Conservation (phyloP, 2,797 vertebrate species). For the Tapera naevia region DNA sequence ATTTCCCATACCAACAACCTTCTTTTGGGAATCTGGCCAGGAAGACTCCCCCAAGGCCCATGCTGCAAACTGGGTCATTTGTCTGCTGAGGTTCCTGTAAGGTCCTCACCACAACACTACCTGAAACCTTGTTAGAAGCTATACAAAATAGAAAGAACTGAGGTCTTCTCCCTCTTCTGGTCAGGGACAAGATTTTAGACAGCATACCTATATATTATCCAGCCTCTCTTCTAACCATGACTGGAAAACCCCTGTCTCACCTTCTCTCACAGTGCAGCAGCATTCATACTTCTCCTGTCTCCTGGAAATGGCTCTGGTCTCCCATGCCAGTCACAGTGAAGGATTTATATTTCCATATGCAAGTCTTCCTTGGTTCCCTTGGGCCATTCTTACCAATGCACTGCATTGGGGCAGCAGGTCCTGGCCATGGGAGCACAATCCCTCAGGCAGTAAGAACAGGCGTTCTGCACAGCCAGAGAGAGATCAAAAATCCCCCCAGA, state of each 20-base stretch:
- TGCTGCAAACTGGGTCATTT: slow-evolving; percentile 18
- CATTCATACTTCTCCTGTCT: not conserved
- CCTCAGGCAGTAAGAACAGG: not conserved
- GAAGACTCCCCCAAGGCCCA: slow-evolving; percentile 2
- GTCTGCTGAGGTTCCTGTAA: not conserved
- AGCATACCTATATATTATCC: not conserved
- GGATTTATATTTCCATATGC: not conserved
- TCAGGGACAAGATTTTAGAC: not conserved
- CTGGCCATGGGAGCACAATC: not conserved
- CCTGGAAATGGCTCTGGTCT: not conserved
- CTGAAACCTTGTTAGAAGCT: not conserved
- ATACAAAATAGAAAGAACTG: not conserved
- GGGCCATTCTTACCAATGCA: not conserved
- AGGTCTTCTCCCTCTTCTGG: not conserved
- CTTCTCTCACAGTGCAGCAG: not conserved
- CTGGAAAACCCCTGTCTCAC: not conserved
- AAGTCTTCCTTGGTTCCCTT: not conserved
- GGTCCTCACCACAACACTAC: not conserved
- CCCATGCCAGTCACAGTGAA: not conserved
- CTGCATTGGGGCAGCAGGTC: not conserved
- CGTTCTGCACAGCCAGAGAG: not conserved
- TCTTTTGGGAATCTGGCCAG: slow-evolving; percentile 54
- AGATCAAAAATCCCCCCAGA: not conserved
- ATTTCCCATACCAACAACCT: not conserved
- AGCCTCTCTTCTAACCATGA: not conserved